Evolutionary conservation across 2,113 vertebrate genomes (phyloP).

Genomic region (Oostethus manadensis): DNA sequence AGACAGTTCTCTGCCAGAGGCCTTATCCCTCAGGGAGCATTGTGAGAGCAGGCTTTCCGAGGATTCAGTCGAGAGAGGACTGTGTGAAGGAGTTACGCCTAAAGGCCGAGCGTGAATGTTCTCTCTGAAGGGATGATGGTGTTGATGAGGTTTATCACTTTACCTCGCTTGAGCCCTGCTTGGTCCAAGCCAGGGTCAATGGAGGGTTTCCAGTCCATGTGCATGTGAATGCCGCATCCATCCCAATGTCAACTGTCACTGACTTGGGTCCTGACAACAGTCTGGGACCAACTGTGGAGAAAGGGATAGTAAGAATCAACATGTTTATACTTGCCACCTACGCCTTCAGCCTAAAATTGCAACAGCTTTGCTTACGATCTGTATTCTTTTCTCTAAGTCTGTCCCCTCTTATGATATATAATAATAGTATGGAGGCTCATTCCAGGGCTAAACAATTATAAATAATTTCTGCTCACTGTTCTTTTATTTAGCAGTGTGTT

Average conservation of each 20-base stretch:
- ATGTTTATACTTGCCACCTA: slow-evolving; percentile 6
- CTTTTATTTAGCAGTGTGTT: too few relatives aligned
- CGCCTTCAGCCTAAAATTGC: not conserved
- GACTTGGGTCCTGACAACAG: slow-evolving; percentile 79
- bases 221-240: slow-evolving; percentile 84
- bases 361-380: slow-evolving; percentile 3
- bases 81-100: slow-evolving; percentile 56
- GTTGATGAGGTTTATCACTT: slow-evolving; percentile 40
- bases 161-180: slow-evolving; percentile 80
- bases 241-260: slow-evolving; percentile 75
- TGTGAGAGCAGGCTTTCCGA: slow-evolving; percentile 49
- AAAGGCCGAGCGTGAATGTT: slow-evolving; percentile 49
- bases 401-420: too few relatives aligned
- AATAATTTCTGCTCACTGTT: too few relatives aligned
- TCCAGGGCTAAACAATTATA: too few relatives aligned
- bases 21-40: slow-evolving; percentile 41
- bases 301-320: slow-evolving; percentile 32
- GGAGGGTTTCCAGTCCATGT: slow-evolving; percentile 86
- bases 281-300: slow-evolving; percentile 78
- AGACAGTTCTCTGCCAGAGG: slow-evolving; percentile 59
- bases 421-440: too few relatives aligned
- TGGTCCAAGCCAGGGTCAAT: slow-evolving; percentile 84
- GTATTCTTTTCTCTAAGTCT: not conserved
- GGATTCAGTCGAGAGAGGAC: slow-evolving; percentile 30
- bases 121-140: slow-evolving; percentile 31